A percentile compares a stretch with the other conserved stretches of the same genome.
phyloP scores from a whole-genome alignment of 2,113 vertebrate genomes.

The Polypterus senegalus region DNA sequence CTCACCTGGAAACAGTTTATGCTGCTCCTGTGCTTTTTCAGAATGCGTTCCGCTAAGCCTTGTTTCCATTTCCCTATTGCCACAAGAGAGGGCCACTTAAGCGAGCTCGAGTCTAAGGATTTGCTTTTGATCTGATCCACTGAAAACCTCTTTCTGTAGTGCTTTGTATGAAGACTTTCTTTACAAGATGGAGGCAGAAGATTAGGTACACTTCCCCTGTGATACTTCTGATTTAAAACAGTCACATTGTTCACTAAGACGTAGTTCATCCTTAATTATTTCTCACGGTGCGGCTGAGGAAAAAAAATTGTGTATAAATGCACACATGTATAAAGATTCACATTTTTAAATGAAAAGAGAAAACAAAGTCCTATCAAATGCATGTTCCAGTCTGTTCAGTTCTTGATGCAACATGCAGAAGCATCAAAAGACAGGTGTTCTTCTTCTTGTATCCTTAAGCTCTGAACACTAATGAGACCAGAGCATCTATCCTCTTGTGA shows the following conservation, averaged over 20 bases:
- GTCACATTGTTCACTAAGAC: conserved; percentile 25
- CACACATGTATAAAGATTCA: too few species aligned
- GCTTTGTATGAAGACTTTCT: conserved; percentile 11
- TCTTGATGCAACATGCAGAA: too few species aligned
- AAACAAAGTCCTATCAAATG: too few species aligned
- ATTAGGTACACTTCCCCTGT: conserved; percentile 42
- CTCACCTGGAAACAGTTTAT: conserved; percentile 46
- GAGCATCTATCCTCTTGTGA: background rate
- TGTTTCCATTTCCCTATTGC: conserved; percentile 48
- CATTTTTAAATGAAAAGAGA: too few species aligned
- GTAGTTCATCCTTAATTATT: conserved; percentile 33
- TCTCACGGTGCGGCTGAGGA: too few species aligned
- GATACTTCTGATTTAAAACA: conserved; percentile 23
- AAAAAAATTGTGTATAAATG: too few species aligned
- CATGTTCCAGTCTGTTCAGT: too few species aligned
- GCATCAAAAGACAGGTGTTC: too few species aligned
- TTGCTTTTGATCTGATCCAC: conserved; percentile 33
- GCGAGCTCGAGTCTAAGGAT: conserved; percentile 29
- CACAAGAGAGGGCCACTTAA: conserved; percentile 43
- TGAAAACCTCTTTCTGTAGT: conserved; percentile 38
- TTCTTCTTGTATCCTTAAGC: too few species aligned
- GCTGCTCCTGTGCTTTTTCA: conserved; percentile 32
- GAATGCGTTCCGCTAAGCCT: conserved; percentile 37
- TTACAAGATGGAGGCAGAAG: conserved; percentile 20
- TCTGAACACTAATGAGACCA: too few species aligned